phyloP scores from a whole-genome alignment of 2,888 invertebrate genomes.

The Smittia sp. region DNA sequence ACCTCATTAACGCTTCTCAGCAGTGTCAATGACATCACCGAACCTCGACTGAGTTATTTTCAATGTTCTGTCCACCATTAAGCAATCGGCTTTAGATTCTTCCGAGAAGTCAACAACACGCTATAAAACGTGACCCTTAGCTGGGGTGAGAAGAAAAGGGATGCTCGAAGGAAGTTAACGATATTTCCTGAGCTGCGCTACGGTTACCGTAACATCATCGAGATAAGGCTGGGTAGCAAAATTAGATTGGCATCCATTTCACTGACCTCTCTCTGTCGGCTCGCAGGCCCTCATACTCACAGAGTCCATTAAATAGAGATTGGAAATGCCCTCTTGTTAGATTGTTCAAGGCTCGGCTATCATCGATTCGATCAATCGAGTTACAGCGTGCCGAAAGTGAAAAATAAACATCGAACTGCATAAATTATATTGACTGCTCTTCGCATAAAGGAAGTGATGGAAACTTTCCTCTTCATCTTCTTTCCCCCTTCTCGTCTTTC shows the following conservation, averaged over 20 bases:
- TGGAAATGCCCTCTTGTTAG: not conserved
- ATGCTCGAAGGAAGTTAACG: not conserved
- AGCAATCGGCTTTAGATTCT: no score
- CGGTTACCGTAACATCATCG: constrained; percentile 7
- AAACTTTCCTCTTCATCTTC: not conserved
- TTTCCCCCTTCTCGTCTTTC: not conserved
- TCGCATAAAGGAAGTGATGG: not conserved
- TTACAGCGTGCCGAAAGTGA: not conserved
- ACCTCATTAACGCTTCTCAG: not conserved
- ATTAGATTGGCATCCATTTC: not conserved
- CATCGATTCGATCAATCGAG: no score
- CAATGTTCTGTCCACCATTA: no score
- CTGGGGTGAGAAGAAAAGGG: no score
- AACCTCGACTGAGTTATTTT: not conserved
- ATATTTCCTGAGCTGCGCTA: not conserved
- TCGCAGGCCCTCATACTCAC: not conserved
- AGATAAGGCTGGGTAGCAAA: not conserved
- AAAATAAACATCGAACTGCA: not conserved
- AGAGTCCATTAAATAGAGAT: not conserved
- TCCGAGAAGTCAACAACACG: no score
- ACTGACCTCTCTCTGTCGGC: no score
- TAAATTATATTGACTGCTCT: not conserved
- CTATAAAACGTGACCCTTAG: no score
- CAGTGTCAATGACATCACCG: not conserved
- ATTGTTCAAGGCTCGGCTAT: not conserved